A percentile compares a stretch with the other conserved stretches of the same genome.
phyloP scores from a whole-genome alignment of 2,888 invertebrate genomes.

The Limenitis camilla region DNA sequence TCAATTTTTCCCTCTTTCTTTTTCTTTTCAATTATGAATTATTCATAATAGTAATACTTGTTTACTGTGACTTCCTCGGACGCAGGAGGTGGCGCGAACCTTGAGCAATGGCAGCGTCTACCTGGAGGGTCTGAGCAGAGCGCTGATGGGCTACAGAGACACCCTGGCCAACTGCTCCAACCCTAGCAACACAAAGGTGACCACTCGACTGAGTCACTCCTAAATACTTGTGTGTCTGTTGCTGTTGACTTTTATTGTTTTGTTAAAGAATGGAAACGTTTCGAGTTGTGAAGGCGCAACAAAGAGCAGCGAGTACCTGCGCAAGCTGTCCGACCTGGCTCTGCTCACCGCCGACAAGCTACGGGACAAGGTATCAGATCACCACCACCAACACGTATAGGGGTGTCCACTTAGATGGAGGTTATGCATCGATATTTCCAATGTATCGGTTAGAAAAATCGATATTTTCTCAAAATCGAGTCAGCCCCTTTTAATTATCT shows the following conservation, averaged over 20 bases:
- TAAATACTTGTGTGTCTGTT: neutral
- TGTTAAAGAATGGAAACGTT: neutral
- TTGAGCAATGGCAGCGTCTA: constrained; percentile 47
- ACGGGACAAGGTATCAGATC: constrained; percentile 37
- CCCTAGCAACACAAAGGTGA: constrained; percentile 10
- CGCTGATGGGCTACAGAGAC: constrained; percentile 43
- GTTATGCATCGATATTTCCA: too few relatives aligned
- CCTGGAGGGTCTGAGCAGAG: constrained; percentile 48
- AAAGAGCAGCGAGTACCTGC: constrained; percentile 40
- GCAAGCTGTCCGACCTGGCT: constrained; percentile 47
- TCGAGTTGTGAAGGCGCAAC: constrained; percentile 34
- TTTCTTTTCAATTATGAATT: too few relatives aligned
- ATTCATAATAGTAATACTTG: neutral
- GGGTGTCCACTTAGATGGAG: too few relatives aligned
- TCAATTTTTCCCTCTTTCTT: too few relatives aligned
- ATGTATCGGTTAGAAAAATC: too few relatives aligned
- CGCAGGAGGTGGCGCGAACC: neutral
- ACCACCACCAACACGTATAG: neutral
- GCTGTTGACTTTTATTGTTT: neutral
- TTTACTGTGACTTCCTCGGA: neutral
- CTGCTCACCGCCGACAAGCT: constrained; percentile 46
- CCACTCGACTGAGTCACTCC: neutral
- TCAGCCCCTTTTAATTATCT: too few relatives aligned
- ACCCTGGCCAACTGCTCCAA: constrained; percentile 40
- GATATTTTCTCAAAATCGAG: too few relatives aligned